A percentile compares a stretch with the other conserved stretches of the same genome.
Conservation (phyloP, 2,797 vertebrate species). For the Distichodus sexfasciatus region DNA sequence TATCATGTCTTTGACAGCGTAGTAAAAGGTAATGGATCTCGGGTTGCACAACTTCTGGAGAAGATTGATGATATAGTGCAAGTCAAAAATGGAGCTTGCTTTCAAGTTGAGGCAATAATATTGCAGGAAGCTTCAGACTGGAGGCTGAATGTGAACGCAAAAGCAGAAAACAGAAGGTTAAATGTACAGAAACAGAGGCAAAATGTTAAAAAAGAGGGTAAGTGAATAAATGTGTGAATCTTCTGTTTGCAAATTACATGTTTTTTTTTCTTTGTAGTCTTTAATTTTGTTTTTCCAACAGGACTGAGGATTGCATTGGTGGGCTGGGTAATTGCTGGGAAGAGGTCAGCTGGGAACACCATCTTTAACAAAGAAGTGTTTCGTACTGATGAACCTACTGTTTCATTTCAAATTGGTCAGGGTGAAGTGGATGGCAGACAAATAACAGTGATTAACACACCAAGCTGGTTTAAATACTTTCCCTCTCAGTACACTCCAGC, state of each 20-base stretch:
- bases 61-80: conserved; percentile 6
- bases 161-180: not conserved
- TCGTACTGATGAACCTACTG: not conserved
- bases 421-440: conserved; percentile 4
- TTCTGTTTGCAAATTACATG: not conserved
- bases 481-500: not conserved
- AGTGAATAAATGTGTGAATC: too few relatives aligned
- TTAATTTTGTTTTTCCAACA: not conserved
- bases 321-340: conserved; percentile 35
- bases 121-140: not conserved
- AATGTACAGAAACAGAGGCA: not conserved
- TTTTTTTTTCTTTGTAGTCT: not conserved
- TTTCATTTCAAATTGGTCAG: not conserved
- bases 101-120: not conserved
- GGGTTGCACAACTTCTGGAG: not conserved
- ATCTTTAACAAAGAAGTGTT: conserved; percentile 5
- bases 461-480: conserved; percentile 22
- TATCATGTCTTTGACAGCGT: conserved; percentile 4
- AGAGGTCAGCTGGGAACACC: conserved; percentile 30
- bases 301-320: conserved; percentile 23
- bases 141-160: not conserved
- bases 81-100: not conserved
- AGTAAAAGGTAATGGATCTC: not conserved
- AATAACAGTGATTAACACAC: conserved; percentile 34
- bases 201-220: too few relatives aligned